A percentile compares a stretch with the other conserved stretches of the same genome.
Evolutionary conservation across 2,888 invertebrate species (phyloP).

Genomic region (Ecliptopera silaceata): DNA sequence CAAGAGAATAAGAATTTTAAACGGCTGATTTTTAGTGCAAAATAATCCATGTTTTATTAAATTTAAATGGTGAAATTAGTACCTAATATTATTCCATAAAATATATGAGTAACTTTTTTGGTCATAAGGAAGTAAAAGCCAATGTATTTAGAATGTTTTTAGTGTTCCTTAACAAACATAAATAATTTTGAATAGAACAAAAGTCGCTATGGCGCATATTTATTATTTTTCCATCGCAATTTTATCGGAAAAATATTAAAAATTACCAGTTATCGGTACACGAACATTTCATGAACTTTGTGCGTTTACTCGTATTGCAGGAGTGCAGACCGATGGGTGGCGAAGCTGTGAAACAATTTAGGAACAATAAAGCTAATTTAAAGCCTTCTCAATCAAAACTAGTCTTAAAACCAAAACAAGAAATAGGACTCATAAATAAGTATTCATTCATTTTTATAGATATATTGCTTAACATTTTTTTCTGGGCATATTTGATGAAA

Average conservation of each 20-base stretch:
- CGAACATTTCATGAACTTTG: conserved; percentile 9
- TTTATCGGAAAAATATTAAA: background rate
- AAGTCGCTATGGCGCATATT: conserved; percentile 2
- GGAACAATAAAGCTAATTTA: background rate
- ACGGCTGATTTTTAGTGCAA: background rate
- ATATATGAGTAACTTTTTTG: too few relatives aligned
- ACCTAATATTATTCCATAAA: too few relatives aligned
- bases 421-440: too few relatives aligned
- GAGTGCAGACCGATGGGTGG: background rate
- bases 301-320: background rate
- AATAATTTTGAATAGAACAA: conserved; percentile 8
- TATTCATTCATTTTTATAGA: too few relatives aligned
- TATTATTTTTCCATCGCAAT: conserved; percentile 10
- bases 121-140: background rate
- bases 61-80: too few relatives aligned
- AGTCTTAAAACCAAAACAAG: too few relatives aligned
- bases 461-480: too few relatives aligned
- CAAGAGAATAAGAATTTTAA: conserved; percentile 15
- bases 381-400: too few relatives aligned
- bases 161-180: background rate
- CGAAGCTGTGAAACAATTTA: conserved; percentile 18
- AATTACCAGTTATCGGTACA: conserved; percentile 40
- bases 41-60: too few relatives aligned
- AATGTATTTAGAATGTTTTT: background rate
- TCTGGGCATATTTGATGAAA: too few relatives aligned